phyloP scores from a whole-genome alignment of 2,113 vertebrate species.

The Microcebus tavaratra region DNA sequence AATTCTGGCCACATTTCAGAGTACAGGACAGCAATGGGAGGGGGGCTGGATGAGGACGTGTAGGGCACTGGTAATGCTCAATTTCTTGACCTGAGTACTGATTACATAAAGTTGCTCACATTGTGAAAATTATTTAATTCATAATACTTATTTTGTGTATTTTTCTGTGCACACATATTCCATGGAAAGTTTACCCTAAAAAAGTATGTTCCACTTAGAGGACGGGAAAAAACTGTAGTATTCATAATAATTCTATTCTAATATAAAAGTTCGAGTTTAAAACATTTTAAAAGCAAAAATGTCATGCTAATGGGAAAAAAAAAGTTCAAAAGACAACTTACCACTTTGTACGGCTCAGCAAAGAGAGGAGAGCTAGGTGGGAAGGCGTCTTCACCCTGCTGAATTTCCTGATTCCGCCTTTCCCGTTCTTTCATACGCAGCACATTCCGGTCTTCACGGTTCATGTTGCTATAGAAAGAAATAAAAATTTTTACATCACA shows the following conservation, averaged over 20 bases:
- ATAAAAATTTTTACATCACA: conserved; percentile 80
- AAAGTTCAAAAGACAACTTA: conserved; percentile 83
- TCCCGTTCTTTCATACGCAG: conserved; percentile 99
- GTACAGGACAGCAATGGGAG: neutral
- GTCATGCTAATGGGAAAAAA: neutral
- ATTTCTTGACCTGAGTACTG: neutral
- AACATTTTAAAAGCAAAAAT: neutral
- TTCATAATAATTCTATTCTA: neutral
- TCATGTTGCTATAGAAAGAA: conserved; percentile 97
- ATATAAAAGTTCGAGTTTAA: conserved; percentile 34
- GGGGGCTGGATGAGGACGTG: neutral
- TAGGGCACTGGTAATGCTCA: neutral
- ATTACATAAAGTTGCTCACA: neutral
- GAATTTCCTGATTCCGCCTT: conserved; percentile 92
- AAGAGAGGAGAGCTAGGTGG: conserved; percentile 98
- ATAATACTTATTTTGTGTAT: neutral
- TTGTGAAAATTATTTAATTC: neutral
- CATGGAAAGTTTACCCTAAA: neutral
- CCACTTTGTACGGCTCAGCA: conserved; percentile 99
- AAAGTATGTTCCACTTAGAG: neutral
- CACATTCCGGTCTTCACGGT: conserved; percentile 99
- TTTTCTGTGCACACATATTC: neutral
- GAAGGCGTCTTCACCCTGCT: conserved; percentile 98
- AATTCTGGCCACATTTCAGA: neutral
- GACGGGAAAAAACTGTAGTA: neutral